Evolutionary conservation across 2,797 vertebrate species (phyloP), one percentile per base, ranked within the genome.

Genomic region (Lepilemur septentrionalis): DNA sequence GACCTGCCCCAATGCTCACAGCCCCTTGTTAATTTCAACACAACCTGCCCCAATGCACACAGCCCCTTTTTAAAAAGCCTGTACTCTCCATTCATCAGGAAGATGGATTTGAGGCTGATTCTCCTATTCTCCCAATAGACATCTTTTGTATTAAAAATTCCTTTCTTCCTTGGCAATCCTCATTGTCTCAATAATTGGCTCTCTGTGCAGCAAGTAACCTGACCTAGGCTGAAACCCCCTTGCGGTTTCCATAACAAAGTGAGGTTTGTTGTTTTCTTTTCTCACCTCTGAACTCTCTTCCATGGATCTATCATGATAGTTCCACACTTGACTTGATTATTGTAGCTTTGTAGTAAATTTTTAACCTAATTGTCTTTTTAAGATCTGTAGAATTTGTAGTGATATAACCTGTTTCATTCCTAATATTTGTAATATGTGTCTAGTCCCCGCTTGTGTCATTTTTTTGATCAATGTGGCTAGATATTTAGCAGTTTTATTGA

Each of bases 401-500:
- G 78, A 75, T 35, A 13, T 67, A 30, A 55, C 59, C 30, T 20
- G 18, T 94, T 73, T 92, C 38, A 48, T 88, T 95, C n/a, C n/a
- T 80, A 17, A 48, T 59, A 50, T n/a, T 94, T 65, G 59, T 86
- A 9, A 93, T 93, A 79, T 89, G 52, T 89, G 5, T 92, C 41
- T 95, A 61, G 79, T 90, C 55, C 87, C 35, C 30, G 28, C 76
- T 14, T 32, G 38, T 82, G 69, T 86, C 57, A 65, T 65, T 88
- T 88, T 96, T 94, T 78, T 46, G 15, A 80, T 82, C 78, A 89
- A 1, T 72, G 35, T 91, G 86, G 22, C 20, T 85, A 79, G 46
- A 70, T 61, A 46, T 91, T 95, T 88, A 95, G 92, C 78, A 65
- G 25, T 91, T 93, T 69, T 96, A 86, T 92, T 46, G 55, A 81